Base-by-base conservation (phyloP, 2,797 vertebrate species). In the Betta splendens region DNA sequence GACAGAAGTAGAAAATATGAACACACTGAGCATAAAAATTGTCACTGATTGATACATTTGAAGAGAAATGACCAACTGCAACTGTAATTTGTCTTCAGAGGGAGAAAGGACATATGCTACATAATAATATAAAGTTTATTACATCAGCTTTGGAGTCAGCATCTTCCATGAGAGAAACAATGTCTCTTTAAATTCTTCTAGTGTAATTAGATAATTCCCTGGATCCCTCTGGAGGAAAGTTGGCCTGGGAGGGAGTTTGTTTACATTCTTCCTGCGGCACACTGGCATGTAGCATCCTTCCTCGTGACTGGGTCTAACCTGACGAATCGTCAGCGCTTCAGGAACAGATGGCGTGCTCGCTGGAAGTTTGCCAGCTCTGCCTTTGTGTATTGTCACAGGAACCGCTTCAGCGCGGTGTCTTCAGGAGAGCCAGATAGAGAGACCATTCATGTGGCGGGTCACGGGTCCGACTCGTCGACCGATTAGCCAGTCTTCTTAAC, bases 321-420 rank as follows among this genome's bases (percentile, higher is more conserved):
- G 77, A 76, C 72, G 81, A 66, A 75, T 74, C 44, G 35, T 43
- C 69, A 16, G 45, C n/a, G 17, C 68, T 61, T 28, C 16, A 5
- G 68, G 70, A 75, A 38, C 76, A 68, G 77, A 81, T 61, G 80
- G 62, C 35, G 25, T 3, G 22, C 50, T 42, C 50, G n/a, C 62
- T 56, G 72, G 72, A 69, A 0, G 45, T 46, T 38, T 44, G 7
- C 70, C 65, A 70, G 38, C 53, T 64, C 69, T 45, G 57, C 25
- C 29, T 60, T 55, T 45, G 69, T 28, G 57, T 28, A 45, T 62
- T 65, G 64, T 69, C 26, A 47, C 37, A 75, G 33, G 40, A 17
- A 58, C 16, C 18, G 59, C 58, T 61, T 60, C 29, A 10, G 59
- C 13, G 51, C 38, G 12, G 65, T 5, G 10, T 65, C 38, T 53